These are phyloP conservation scores for Cephalopachus bancanus DNA, from an alignment of 2,797 vertebrate species.

Conservation along the genomic window DNA sequence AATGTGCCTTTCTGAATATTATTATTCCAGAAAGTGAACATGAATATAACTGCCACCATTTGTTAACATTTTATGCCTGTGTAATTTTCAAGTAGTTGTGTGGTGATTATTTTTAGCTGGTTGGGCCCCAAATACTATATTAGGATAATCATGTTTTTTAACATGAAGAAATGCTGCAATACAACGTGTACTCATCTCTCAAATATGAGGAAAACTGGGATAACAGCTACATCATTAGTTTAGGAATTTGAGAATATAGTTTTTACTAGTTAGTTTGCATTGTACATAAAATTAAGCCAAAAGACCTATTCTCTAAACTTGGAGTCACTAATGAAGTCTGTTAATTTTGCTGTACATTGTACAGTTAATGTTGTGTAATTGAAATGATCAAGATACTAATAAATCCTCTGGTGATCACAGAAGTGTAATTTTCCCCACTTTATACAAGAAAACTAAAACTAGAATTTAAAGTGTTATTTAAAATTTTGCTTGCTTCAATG, in stretches of 20 bases:
- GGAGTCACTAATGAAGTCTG: neutral
- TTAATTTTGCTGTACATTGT: neutral
- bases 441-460: neutral
- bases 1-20: neutral
- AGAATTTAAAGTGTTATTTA: constrained; percentile 40
- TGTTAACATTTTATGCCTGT: neutral
- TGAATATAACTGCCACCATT: neutral
- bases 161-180: constrained; percentile 25
- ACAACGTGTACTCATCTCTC: constrained; percentile 3
- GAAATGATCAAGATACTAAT: neutral
- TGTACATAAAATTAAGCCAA: constrained; percentile 39
- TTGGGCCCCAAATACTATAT: neutral
- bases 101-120: constrained; percentile 39
- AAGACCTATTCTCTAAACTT: neutral
- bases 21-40: neutral
- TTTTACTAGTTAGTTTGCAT: constrained; percentile 60
- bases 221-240: constrained; percentile 20
- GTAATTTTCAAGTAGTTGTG: neutral
- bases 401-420: neutral
- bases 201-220: constrained; percentile 24
- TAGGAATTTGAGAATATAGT: constrained; percentile 5
- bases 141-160: constrained; percentile 42
- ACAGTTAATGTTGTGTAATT: neutral
- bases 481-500: constrained; percentile 50
- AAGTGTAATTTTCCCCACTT: neutral